Evolutionary conservation across 1,140 invertebrate species (phyloP).

Genomic region (Onthophagus taurus): DNA sequence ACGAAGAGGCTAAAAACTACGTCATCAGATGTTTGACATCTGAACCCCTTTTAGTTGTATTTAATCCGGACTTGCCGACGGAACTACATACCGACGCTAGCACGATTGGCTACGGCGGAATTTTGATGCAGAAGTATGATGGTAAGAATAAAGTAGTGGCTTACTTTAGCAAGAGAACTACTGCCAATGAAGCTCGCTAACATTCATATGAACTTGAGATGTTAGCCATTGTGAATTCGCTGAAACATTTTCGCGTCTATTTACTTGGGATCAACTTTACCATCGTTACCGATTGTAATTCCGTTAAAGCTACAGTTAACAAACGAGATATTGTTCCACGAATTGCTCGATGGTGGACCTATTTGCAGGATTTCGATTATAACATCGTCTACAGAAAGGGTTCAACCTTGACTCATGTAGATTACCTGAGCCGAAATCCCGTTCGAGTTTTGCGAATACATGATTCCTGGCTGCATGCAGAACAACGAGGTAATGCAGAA

Average conservation of each 20-base stretch:
- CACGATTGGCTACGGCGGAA: constrained; percentile 23
- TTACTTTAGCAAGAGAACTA: constrained; percentile 23
- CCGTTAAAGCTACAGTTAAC: constrained; percentile 10
- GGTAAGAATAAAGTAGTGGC: constrained; percentile 21
- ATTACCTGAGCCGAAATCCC: constrained; percentile 21
- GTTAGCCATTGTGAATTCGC: constrained; percentile 10
- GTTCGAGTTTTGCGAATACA: background rate
- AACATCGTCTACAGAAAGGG: constrained; percentile 20
- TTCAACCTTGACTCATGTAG: constrained; percentile 21
- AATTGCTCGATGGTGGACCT: constrained; percentile 21
- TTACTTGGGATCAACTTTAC: constrained; percentile 14
- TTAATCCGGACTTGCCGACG: constrained; percentile 17
- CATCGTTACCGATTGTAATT: constrained; percentile 21
- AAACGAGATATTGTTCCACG: constrained; percentile 21
- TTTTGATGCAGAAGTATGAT: constrained; percentile 30
- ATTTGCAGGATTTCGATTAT: constrained; percentile 19
- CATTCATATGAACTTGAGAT: constrained; percentile 19
- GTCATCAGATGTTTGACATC: constrained; percentile 5
- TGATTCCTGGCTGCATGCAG: constrained; percentile 2
- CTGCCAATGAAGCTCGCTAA: constrained; percentile 7
- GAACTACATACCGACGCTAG: constrained; percentile 33
- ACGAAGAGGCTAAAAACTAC: background rate
- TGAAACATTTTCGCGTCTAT: constrained; percentile 17
- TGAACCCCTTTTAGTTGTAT: constrained; percentile 14
- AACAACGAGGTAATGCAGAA: constrained; percentile 4